Conservation (phyloP, 1,140 invertebrate genomes). For the Drosophila nasuta region DNA sequence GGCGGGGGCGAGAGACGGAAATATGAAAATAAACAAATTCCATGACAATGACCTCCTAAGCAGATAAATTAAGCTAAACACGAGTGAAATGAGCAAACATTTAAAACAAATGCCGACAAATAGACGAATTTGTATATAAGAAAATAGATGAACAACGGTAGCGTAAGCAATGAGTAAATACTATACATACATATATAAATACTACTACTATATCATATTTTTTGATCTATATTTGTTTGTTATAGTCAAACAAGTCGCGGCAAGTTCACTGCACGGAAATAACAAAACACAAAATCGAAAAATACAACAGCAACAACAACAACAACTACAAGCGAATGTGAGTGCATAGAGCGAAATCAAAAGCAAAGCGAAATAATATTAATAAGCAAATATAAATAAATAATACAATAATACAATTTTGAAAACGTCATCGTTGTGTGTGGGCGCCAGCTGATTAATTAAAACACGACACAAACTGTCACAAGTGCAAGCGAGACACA, state of each 20-base stretch:
- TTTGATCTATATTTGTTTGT: slow-evolving; percentile 24
- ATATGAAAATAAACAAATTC: slow-evolving; percentile 54
- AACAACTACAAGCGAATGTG: slow-evolving; percentile 1
- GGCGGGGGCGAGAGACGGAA: background rate
- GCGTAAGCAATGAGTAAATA: slow-evolving; percentile 43
- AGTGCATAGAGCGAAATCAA: slow-evolving; percentile 37
- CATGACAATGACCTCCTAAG: slow-evolving; percentile 74
- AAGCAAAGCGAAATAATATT: slow-evolving; percentile 47
- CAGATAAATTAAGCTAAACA: slow-evolving; percentile 67
- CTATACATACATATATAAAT: slow-evolving; percentile 24
- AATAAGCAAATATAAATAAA: slow-evolving; percentile 42
- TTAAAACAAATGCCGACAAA: slow-evolving; percentile 42
- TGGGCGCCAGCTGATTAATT: slow-evolving; percentile 63
- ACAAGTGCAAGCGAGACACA: slow-evolving; percentile 11
- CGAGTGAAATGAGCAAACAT: slow-evolving; percentile 67
- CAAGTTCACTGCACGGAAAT: slow-evolving; percentile 78
- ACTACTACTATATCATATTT: slow-evolving; percentile 15
- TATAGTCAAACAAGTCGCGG: slow-evolving; percentile 75
- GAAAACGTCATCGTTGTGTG: slow-evolving; percentile 61
- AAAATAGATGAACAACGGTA: slow-evolving; percentile 35
- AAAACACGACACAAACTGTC: slow-evolving; percentile 43
- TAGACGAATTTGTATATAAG: slow-evolving; percentile 10
- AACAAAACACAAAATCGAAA: slow-evolving; percentile 50
- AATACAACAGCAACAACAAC: background rate
- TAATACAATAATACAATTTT: slow-evolving; percentile 50